These are phyloP conservation scores for Agelas oroides DNA, from an alignment of 37 sponge, comb jelly and placozoan genomes.

Conservation along the genomic window DNA sequence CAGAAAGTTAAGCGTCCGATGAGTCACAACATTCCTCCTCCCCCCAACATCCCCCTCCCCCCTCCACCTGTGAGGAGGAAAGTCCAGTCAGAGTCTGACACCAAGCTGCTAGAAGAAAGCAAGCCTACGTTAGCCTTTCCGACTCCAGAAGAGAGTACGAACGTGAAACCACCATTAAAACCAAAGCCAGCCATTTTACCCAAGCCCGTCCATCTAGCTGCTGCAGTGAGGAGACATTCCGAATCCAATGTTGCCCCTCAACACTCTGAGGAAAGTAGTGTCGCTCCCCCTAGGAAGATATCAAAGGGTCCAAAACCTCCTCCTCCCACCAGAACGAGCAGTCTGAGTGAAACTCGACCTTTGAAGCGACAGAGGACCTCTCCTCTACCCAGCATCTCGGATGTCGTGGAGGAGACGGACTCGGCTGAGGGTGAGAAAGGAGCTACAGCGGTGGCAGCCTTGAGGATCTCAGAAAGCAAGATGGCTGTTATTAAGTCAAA, in stretches of 20 bases:
- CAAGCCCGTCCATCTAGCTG: slow-evolving; percentile 13
- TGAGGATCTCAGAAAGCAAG: too few species aligned
- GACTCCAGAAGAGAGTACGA: not conserved
- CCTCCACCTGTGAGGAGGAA: slow-evolving; percentile 42
- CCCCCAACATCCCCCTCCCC: slow-evolving; percentile 68
- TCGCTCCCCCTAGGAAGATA: not conserved
- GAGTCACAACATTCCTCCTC: slow-evolving; percentile 53
- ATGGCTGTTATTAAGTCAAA: not conserved
- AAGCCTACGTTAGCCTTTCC: not conserved
- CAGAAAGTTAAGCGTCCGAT: slow-evolving; percentile 57
- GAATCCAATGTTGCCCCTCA: too few species aligned
- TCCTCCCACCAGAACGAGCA: slow-evolving; percentile 28
- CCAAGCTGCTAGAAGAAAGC: not conserved
- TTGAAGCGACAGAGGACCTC: not conserved
- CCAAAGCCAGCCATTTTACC: slow-evolving; percentile 21
- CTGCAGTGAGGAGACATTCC: not conserved
- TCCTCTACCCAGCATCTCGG: not conserved
- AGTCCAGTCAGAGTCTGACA: not conserved
- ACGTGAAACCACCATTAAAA: slow-evolving; percentile 21
- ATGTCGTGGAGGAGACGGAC: not conserved
- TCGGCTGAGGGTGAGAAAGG: not conserved
- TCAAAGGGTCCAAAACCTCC: slow-evolving; percentile 34
- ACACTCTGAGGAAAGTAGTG: too few species aligned
- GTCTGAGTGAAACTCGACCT: not conserved
- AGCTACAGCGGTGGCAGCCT: not conserved